These are phyloP conservation scores for Solenopsis invicta DNA, from an alignment of 1,140 invertebrate genomes.

Conservation along the genomic window DNA sequence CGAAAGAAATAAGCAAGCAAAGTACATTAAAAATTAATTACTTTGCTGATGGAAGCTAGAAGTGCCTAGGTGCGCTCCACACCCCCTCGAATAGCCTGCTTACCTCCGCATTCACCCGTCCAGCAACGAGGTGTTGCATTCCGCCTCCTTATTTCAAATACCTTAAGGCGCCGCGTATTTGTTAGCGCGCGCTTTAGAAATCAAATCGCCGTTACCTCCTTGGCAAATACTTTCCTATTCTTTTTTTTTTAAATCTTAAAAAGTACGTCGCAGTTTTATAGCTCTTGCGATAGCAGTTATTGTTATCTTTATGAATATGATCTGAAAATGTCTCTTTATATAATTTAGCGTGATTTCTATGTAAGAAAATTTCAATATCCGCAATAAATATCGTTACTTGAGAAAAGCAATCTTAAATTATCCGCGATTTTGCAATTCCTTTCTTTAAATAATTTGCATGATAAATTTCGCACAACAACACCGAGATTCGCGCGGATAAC, in stretches of 20 bases:
- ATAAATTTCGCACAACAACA: not conserved
- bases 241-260: not conserved
- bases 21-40: slow-evolving; percentile 88
- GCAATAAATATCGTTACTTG: not conserved
- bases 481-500: not conserved
- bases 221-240: not conserved
- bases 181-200: slow-evolving; percentile 63
- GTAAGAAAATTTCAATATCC: not conserved
- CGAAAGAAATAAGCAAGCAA: slow-evolving; percentile 87
- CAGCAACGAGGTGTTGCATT: slow-evolving; percentile 64
- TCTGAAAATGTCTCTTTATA: not conserved
- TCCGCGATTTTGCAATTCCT: not conserved
- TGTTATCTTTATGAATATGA: not conserved
- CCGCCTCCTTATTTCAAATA: slow-evolving; percentile 72
- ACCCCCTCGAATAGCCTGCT: slow-evolving; percentile 72
- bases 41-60: slow-evolving; percentile 87
- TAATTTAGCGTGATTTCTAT: not conserved
- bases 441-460: not conserved
- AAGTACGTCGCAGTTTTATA: slow-evolving; percentile 16
- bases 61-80: slow-evolving; percentile 81
- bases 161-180: slow-evolving; percentile 61
- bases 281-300: not conserved
- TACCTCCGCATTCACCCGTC: slow-evolving; percentile 62
- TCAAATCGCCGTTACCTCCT: slow-evolving; percentile 56
- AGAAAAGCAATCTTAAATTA: not conserved